These are phyloP conservation scores for Pristionchus entomophagus DNA, from an alignment of 2,888 invertebrate genomes.

Conservation along the genomic window DNA sequence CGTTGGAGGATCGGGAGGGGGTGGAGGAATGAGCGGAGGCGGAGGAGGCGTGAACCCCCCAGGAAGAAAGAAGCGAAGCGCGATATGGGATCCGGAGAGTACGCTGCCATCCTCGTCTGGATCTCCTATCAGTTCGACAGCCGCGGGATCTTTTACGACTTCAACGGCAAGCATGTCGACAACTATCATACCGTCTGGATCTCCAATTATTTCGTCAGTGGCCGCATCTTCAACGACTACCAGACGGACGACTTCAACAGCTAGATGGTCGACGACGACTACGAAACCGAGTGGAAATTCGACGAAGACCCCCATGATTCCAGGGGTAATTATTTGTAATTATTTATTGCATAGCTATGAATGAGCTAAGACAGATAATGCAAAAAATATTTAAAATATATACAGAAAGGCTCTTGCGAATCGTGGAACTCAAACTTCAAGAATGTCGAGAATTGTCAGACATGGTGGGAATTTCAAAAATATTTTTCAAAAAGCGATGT, in stretches of 20 bases:
- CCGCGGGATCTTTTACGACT: too few relatives aligned
- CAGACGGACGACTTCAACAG: too few relatives aligned
- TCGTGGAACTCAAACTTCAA: conserved; percentile 41
- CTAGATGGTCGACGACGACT: too few relatives aligned
- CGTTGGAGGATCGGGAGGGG: neutral
- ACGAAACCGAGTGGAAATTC: neutral
- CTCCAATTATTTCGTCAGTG: too few relatives aligned
- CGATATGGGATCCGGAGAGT: neutral
- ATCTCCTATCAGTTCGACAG: too few relatives aligned
- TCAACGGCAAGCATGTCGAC: too few relatives aligned
- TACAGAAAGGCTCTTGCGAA: conserved; percentile 40
- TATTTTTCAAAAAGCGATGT: neutral
- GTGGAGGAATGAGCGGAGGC: neutral
- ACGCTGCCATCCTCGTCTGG: too few relatives aligned
- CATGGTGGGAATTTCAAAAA: neutral
- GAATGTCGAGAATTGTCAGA: conserved; percentile 32
- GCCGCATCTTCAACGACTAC: too few relatives aligned
- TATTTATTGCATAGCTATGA: neutral
- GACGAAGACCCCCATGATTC: neutral
- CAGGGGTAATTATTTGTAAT: neutral
- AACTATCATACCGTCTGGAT: too few relatives aligned
- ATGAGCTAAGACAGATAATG: neutral
- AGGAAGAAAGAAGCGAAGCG: conserved; percentile 15
- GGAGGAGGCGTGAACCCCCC: neutral
- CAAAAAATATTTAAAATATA: neutral